Evolutionary conservation across 2,888 invertebrate species (phyloP).

Genomic region (Drosophila cracens): DNA sequence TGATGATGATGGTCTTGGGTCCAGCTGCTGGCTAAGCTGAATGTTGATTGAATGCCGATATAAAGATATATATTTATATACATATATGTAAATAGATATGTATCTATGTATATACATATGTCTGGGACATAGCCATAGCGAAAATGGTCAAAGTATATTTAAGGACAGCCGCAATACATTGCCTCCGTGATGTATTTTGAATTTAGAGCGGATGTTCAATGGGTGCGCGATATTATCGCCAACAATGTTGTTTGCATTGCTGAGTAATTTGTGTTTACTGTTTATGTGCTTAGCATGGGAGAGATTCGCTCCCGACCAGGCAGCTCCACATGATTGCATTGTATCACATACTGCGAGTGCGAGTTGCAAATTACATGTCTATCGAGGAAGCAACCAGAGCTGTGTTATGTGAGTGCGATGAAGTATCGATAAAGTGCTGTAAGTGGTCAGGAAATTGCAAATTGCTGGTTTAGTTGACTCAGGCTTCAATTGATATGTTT

Average conservation of each 20-base stretch:
- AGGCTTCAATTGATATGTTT: slow-evolving; percentile 25
- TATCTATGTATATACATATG: background rate
- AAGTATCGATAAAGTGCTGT: slow-evolving; percentile 54
- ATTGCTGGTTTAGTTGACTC: slow-evolving; percentile 58
- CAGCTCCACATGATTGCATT: slow-evolving; percentile 5
- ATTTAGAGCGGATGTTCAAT: slow-evolving; percentile 23
- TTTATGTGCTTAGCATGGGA: slow-evolving; percentile 58
- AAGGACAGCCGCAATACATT: slow-evolving; percentile 76
- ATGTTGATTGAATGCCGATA: slow-evolving; percentile 41
- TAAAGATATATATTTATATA: background rate
- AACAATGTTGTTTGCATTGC: slow-evolving; percentile 73
- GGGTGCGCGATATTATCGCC: slow-evolving; percentile 67
- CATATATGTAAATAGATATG: background rate
- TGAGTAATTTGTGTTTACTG: slow-evolving; percentile 79
- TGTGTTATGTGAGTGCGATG: slow-evolving; percentile 56
- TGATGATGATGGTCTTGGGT: slow-evolving; percentile 22
- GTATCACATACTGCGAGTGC: slow-evolving; percentile 10
- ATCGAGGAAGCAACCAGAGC: background rate
- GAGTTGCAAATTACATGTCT: slow-evolving; percentile 66
- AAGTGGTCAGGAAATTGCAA: slow-evolving; percentile 74
- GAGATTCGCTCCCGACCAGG: background rate
- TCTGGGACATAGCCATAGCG: slow-evolving; percentile 41
- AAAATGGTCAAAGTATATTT: slow-evolving; percentile 69
- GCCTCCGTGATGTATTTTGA: slow-evolving; percentile 65
- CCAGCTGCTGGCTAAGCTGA: slow-evolving; percentile 23